Percentiles rank a stretch among this genome's conserved stretches.
phyloP scores from a whole-genome alignment of 1,140 invertebrate genomes.

The Phortica variegata region DNA sequence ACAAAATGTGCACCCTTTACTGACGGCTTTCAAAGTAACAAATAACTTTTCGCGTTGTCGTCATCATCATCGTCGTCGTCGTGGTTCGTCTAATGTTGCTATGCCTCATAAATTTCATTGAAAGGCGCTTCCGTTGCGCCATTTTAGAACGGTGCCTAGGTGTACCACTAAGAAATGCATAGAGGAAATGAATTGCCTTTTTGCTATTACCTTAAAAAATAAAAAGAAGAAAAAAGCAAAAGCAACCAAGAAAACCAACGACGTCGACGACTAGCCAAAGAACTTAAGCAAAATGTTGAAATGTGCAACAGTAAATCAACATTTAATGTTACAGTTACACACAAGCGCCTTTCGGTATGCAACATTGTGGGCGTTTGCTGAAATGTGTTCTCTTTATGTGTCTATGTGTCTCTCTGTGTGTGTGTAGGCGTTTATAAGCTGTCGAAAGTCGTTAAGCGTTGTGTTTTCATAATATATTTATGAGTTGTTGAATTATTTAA shows the following conservation, averaged over 20 bases:
- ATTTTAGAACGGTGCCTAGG: slow-evolving; percentile 24
- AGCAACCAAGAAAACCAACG: slow-evolving; percentile 14
- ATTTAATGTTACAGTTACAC: slow-evolving; percentile 12
- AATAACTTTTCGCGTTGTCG: slow-evolving; percentile 27
- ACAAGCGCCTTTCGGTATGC: no score
- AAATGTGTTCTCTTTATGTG: slow-evolving; percentile 29
- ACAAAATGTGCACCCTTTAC: neutral
- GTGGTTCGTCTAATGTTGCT: slow-evolving; percentile 49
- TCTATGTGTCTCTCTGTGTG: neutral
- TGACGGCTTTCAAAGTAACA: neutral
- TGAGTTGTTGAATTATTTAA: slow-evolving; percentile 41
- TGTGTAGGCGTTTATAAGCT: slow-evolving; percentile 50
- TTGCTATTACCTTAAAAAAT: no score
- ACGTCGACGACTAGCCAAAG: slow-evolving; percentile 1
- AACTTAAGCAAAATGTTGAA: slow-evolving; percentile 22
- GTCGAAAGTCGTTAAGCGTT: slow-evolving; percentile 55
- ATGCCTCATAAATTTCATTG: slow-evolving; percentile 56
- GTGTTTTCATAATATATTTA: slow-evolving; percentile 50
- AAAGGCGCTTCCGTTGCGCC: slow-evolving; percentile 53
- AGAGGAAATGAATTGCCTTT: slow-evolving; percentile 54
- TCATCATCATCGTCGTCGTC: slow-evolving; percentile 39
- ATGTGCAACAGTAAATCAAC: slow-evolving; percentile 53
- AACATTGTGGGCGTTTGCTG: no score
- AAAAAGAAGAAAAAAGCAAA: slow-evolving; percentile 33
- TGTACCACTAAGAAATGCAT: slow-evolving; percentile 40